Base-by-base conservation (phyloP, 2,797 vertebrate species). In the Neosalanx taihuensis region DNA sequence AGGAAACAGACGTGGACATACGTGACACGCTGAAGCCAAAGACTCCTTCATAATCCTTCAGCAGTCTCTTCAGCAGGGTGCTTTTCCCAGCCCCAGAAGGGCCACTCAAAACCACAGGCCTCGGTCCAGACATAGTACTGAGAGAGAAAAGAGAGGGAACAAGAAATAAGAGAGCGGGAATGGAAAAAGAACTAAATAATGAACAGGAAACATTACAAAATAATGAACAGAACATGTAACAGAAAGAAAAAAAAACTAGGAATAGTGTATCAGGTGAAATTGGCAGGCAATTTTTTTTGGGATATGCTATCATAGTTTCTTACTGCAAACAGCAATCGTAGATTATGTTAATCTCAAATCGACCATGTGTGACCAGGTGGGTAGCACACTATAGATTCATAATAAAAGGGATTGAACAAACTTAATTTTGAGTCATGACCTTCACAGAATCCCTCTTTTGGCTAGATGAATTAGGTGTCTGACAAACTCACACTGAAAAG, bases 1-100 rank as follows among this genome's bases (percentile, higher is more conserved):
- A 4, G 51, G 13, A 33, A 5, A 30, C n/a, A 13, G 7, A 15
- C 0, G 3, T 15, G 81, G 63, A 94, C 95, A 81, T 91, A 99
- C 97, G 98, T 78, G 98, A 99, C 70, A 99, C 96, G 0, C 97
- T 97, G 92, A 99, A 98, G 78, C 97, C 97, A 0, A 99, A 99
- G 80, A 99, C 41, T 5, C 92, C 94, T 70, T 94, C 90, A 0
- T 95, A 94, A 9, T 99, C 96, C 63, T 93, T 92, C 76, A 99
- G 79, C 73, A 99, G 80, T 63, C 81, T 95, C 90, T 97, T 99
- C 77, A 99, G 85, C 76, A 99, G 90, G 0, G 98, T 97, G 92
- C 98, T 99, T 85, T 99, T 99, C 59, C 98, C 98, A 0, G 96
- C 97, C 3, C 98, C 98, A 0, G 98, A 99, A 0, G 98, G 98